Evolutionary conservation across 2,113 vertebrate species (phyloP), one percentile per base, ranked within the genome.

Genomic region (Okapia johnstoni): DNA sequence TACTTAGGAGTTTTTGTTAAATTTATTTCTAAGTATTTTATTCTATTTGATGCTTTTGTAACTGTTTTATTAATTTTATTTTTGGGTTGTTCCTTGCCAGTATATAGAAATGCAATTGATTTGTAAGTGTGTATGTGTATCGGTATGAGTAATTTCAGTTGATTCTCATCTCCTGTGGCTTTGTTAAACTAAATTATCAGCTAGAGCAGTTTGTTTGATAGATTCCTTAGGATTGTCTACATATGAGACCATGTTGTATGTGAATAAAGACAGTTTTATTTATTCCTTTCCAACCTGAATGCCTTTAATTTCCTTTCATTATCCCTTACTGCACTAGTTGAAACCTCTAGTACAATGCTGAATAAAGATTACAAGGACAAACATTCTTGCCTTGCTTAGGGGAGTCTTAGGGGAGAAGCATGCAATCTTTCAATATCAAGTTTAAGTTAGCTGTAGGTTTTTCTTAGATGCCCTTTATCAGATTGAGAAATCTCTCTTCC

Each of bases 31-130:
- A 80, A 85, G 13, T 83, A 79, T 93, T 89, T 93, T 87, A 70
- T 80, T 95, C 57, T 55, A 88, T 61, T 55, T 80, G 81, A 92
- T 96, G n/a, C 48, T 88, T 61, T 14, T 88, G 50, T 96, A 94
- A 84, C 25, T n/a, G 36, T 84, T 88, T 86, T 40, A 54, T 94
- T 88, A 84, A 76, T 81, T 87, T 91, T 91, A 83, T 87, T 93
- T 93, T 97, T 90, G 12, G 28, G 57, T 89, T 83, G 30, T 81
- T 94, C 48, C 50, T 97, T 86, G 15, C 33, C 80, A 46, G 7
- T 77, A 86, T 25, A 92, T 28, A 94, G 54, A 85, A 95, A 36
- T 50, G 13, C 33, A 96, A 70, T 48, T 81, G 70, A 96, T 81
- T 85, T 94, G 19, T 94, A 58, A 50, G 66, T 92, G 21, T 77